Evolutionary conservation across 2,888 invertebrate genomes (phyloP).

Genomic region (Agrotis puta): DNA sequence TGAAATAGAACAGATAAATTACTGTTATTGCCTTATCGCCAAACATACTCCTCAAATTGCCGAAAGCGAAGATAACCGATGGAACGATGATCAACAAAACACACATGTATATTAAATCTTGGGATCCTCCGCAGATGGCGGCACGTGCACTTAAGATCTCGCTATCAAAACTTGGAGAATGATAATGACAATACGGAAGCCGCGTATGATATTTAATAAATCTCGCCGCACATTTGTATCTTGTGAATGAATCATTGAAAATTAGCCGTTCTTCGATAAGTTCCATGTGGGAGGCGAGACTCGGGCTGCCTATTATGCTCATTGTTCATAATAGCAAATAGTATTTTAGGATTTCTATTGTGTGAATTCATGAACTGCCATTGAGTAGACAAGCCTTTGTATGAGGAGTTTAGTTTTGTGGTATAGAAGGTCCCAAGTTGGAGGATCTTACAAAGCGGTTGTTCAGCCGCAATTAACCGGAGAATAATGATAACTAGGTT

Average conservation of each 20-base stretch:
- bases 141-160: slow-evolving; percentile 55
- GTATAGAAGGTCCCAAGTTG: neutral
- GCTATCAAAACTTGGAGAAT: slow-evolving; percentile 61
- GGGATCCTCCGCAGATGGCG: slow-evolving; percentile 31
- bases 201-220: slow-evolving; percentile 60
- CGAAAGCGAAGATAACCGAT: slow-evolving; percentile 15
- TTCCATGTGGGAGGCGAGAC: slow-evolving; percentile 18
- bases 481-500: neutral
- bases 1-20: slow-evolving; percentile 5
- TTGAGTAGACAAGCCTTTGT: neutral
- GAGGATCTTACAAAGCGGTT: neutral
- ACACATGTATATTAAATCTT: slow-evolving; percentile 48
- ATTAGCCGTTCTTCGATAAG: slow-evolving; percentile 65
- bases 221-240: slow-evolving; percentile 58
- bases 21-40: slow-evolving; percentile 21
- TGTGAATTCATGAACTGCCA: slow-evolving; percentile 7
- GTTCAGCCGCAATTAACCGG: neutral
- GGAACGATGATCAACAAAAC: slow-evolving; percentile 32
- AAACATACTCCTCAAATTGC: slow-evolving; percentile 12
- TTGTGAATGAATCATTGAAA: slow-evolving; percentile 72
- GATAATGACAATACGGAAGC: slow-evolving; percentile 60
- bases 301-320: slow-evolving; percentile 37
- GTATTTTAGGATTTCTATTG: slow-evolving; percentile 11
- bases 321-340: slow-evolving; percentile 9
- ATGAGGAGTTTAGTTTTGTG: slow-evolving; percentile 4